Percentiles rank a stretch among this genome's conserved stretches.
Evolutionary conservation across 1,140 invertebrate genomes (phyloP).

Genomic region (Euborellia annulipes): DNA sequence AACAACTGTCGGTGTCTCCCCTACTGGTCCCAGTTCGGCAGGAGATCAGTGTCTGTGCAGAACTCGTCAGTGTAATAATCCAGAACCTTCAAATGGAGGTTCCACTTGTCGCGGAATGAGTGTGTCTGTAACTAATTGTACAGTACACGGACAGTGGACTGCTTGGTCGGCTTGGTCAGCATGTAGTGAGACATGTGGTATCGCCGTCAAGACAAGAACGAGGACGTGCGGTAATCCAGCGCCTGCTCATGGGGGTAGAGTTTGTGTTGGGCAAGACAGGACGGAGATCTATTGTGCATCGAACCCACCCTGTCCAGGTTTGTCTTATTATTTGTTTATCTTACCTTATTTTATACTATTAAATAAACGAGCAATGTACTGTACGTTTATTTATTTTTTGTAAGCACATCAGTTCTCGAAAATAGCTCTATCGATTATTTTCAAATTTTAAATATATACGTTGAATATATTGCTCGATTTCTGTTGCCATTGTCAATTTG

Average conservation of each 20-base stretch:
- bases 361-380: no score
- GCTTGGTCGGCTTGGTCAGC: constrained; percentile 75
- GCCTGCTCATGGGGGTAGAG: constrained; percentile 64
- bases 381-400: no score
- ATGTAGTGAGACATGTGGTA: constrained; percentile 59
- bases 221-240: constrained; percentile 67
- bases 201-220: constrained; percentile 61
- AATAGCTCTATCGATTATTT: no score
- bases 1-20: constrained; percentile 35
- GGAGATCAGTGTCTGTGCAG: constrained; percentile 60
- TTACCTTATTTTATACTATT: no score
- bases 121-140: constrained; percentile 57
- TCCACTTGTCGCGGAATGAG: constrained; percentile 24
- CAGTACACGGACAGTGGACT: constrained; percentile 75
- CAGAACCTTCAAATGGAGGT: constrained; percentile 63
- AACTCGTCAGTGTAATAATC: constrained; percentile 63
- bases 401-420: no score
- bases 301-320: constrained; percentile 60
- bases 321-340: constrained; percentile 11
- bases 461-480: no score
- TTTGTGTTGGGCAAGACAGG: constrained; percentile 63
- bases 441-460: no score
- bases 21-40: constrained; percentile 23
- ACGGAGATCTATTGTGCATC: constrained; percentile 60
- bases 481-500: no score